Base-by-base conservation (phyloP, 2,113 vertebrate species). In the Lontra canadensis region DNA sequence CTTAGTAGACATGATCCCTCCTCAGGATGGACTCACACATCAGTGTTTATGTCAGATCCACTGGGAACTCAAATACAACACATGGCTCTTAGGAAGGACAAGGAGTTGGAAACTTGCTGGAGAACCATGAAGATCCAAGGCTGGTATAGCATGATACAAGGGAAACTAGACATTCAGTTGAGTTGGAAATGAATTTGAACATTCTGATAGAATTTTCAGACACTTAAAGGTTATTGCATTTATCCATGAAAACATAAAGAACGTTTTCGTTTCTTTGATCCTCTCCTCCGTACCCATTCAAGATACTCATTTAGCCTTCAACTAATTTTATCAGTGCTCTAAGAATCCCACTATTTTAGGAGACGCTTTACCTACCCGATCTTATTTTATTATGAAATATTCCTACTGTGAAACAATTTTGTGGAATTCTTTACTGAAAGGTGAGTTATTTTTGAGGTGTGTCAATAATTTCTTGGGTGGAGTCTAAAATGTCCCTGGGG, bases 401-500 rank as follows among this genome's bases (percentile, higher is more conserved):
- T 63, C 29, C 90, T 59, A 29, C 11, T 65, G 13, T 74, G 17
- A 73, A 95, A 88, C 21, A 59, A 52, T 42, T 76, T 94, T 52
- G n/a, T 83, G 61, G 25, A 80, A 92, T 90, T 96, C 78, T 80
- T 88, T 79, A 84, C 74, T 88, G 85, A 90, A 90, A 65, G 85
- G 63, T 90, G 39, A 84, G 90, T 81, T 94, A 29, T 63, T 59
- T 93, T 94, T 94, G 14, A 90, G 69, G 15, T 57, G 5, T 84
- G 88, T 90, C 57, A 92, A 17, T 88, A 87, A 95, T 42, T 81
- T 81, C 81, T 63, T 73, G 69, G 67, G 23, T 34, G 39, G 57
- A 57, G 39, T 90, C 44, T 94, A 44, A 87, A 94, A 73, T 36
- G 42, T 44, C 65, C 10, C 49, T 17, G 57, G 23, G 36, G 10